Conservation (phyloP, 2,797 vertebrate species). For the Sphenodon punctatus region DNA sequence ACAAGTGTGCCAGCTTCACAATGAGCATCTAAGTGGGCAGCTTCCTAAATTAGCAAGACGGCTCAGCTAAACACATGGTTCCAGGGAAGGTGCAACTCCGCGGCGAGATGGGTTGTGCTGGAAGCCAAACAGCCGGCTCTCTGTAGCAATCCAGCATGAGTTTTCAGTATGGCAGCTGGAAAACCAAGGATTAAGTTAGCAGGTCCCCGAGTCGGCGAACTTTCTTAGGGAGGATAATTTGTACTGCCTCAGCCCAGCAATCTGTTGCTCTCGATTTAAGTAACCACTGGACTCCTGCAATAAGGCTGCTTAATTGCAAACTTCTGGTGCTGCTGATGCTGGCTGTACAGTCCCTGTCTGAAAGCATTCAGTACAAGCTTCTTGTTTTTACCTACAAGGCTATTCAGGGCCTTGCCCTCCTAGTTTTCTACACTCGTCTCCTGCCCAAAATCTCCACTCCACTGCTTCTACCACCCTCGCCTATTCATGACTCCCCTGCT, state of each 20-base stretch:
- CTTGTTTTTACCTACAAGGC: no score
- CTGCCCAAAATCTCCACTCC: no score
- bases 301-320: slow-evolving; percentile 54
- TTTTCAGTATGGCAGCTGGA: slow-evolving; percentile 36
- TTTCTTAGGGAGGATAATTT: slow-evolving; percentile 35
- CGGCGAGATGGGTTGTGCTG: background rate
- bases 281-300: slow-evolving; percentile 40
- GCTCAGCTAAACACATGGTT: background rate
- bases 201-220: slow-evolving; percentile 35
- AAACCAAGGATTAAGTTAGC: slow-evolving; percentile 64
- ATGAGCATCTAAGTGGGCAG: background rate
- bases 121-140: slow-evolving; percentile 4
- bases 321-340: slow-evolving; percentile 40
- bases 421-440: no score
- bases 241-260: slow-evolving; percentile 51
- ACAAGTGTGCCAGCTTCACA: background rate
- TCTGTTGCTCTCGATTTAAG: slow-evolving; percentile 45
- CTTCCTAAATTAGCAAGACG: slow-evolving; percentile 13
- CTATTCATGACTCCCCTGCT: no score
- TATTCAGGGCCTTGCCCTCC: no score
- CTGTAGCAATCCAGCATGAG: background rate
- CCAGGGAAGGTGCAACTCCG: background rate
- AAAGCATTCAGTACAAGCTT: no score
- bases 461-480: no score
- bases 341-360: no score